phyloP scores from a whole-genome alignment of 2,113 vertebrate genomes.

The Ariopsis seemanni region DNA sequence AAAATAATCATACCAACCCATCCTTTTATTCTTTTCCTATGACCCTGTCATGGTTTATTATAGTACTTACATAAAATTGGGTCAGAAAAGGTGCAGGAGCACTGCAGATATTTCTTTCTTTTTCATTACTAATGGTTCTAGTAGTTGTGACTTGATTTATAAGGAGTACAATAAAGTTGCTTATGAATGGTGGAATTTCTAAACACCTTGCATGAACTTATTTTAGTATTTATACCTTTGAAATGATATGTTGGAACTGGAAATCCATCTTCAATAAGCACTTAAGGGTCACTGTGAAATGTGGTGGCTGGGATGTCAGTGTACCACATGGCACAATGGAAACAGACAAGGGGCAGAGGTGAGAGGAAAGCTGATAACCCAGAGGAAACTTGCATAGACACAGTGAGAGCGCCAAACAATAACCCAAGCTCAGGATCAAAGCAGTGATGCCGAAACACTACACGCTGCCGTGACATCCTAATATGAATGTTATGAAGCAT shows the following conservation, averaged over 20 bases:
- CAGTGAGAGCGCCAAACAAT: neutral
- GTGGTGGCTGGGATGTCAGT: neutral
- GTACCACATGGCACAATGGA: neutral
- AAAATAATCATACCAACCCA: neutral
- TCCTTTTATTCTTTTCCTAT: neutral
- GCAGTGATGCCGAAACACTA: neutral
- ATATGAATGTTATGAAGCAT: neutral
- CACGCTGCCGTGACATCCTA: neutral
- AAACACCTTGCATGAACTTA: no score
- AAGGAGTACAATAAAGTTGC: neutral
- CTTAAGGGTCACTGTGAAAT: neutral
- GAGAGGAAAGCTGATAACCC: neutral
- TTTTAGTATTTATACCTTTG: no score
- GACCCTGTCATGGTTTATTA: neutral
- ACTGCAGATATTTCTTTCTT: neutral
- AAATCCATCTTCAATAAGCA: neutral
- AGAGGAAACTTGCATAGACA: neutral
- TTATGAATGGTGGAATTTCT: neutral
- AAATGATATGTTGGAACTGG: neutral
- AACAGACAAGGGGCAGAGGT: neutral
- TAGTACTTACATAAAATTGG: neutral
- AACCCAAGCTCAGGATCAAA: neutral
- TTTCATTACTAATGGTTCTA: neutral
- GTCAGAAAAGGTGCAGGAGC: neutral
- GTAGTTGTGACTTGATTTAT: neutral